Evolutionary conservation across 1,140 invertebrate genomes (phyloP).

Genomic region (Trichonephila clavipes): DNA sequence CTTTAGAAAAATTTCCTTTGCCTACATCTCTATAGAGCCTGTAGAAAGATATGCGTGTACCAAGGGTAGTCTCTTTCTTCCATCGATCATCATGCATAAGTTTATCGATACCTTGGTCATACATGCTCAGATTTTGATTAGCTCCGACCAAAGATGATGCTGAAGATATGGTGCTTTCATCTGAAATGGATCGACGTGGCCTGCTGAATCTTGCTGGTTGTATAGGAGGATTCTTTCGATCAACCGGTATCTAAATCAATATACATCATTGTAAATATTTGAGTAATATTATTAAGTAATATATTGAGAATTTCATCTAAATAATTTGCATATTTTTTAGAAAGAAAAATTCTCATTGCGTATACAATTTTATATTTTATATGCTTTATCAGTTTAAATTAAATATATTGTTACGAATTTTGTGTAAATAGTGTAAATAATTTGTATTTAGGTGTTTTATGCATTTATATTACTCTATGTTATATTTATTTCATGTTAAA

Average conservation of each 20-base stretch:
- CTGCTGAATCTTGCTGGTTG: slow-evolving; percentile 2
- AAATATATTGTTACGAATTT: too few relatives aligned
- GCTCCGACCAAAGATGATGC: neutral
- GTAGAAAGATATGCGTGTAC: slow-evolving; percentile 87
- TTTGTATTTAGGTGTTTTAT: too few relatives aligned
- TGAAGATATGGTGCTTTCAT: slow-evolving; percentile 62
- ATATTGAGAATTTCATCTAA: too few relatives aligned
- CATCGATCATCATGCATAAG: slow-evolving; percentile 82
- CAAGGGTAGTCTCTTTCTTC: slow-evolving; percentile 85
- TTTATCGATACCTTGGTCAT: slow-evolving; percentile 65
- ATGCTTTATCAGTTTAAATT: too few relatives aligned
- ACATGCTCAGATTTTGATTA: neutral
- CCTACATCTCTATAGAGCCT: slow-evolving; percentile 87
- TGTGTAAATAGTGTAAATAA: too few relatives aligned
- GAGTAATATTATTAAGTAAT: too few relatives aligned
- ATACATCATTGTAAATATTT: neutral
- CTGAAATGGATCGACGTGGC: slow-evolving; percentile 59
- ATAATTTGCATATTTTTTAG: too few relatives aligned
- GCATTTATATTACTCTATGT: too few relatives aligned
- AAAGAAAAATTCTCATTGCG: too few relatives aligned
- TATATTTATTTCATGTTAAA: too few relatives aligned
- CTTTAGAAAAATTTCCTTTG: slow-evolving; percentile 93
- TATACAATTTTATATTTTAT: too few relatives aligned
- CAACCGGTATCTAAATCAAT: slow-evolving; percentile 39
- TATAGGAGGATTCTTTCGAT: neutral